Evolutionary conservation across 1,140 invertebrate species (phyloP).

Genomic region (Ladona fulva): DNA sequence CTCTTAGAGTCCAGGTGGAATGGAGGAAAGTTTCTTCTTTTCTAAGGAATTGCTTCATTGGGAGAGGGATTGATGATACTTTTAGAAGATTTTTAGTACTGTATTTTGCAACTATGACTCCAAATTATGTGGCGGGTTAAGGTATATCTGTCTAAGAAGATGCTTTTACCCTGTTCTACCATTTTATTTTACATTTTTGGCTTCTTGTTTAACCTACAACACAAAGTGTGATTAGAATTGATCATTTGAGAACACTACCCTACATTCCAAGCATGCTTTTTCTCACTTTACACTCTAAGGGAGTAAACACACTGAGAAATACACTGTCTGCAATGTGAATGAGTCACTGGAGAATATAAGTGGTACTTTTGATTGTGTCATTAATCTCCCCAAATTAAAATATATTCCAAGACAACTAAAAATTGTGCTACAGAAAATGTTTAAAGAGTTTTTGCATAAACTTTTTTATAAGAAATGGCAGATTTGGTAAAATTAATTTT

Average conservation of each 20-base stretch:
- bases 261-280: background rate
- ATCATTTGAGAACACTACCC: background rate
- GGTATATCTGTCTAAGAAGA: background rate
- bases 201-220: background rate
- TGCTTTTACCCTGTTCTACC: background rate
- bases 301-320: too few relatives aligned
- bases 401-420: too few relatives aligned
- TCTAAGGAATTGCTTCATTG: background rate
- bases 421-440: too few relatives aligned
- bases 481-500: too few relatives aligned
- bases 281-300: background rate
- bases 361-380: too few relatives aligned
- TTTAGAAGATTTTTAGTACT: constrained; percentile 5
- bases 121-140: constrained; percentile 1
- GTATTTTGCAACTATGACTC: background rate
- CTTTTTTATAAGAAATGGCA: too few relatives aligned
- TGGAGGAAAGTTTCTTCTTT: background rate
- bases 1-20: background rate
- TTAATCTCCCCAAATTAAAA: too few relatives aligned
- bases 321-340: too few relatives aligned
- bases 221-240: background rate
- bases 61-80: background rate
- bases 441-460: too few relatives aligned
- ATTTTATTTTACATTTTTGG: background rate
- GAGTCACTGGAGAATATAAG: too few relatives aligned